These are phyloP conservation scores for Antedon mediterranea DNA, from an alignment of 53 echinoderm and acorn worm species.

Conservation along the genomic window DNA sequence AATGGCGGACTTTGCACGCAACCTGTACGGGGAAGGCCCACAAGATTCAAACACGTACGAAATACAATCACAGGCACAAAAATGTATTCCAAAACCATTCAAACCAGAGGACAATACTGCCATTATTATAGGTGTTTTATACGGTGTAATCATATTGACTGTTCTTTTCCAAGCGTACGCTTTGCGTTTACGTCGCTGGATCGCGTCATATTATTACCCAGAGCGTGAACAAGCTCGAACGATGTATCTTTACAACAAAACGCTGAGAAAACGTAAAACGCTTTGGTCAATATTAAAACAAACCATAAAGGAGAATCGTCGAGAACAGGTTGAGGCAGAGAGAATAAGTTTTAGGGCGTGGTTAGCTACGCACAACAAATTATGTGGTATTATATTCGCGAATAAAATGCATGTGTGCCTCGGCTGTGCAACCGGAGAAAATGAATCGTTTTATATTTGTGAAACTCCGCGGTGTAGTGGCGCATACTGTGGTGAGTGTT, in stretches of 20 bases:
- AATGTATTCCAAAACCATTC: slow-evolving; percentile 48
- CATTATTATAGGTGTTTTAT: slow-evolving; percentile 51
- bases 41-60: slow-evolving; percentile 45
- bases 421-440: slow-evolving; percentile 34
- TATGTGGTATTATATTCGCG: slow-evolving; percentile 51
- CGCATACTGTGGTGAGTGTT: slow-evolving; percentile 31
- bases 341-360: slow-evolving; percentile 56
- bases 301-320: slow-evolving; percentile 41
- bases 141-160: slow-evolving; percentile 47
- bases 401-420: slow-evolving; percentile 36
- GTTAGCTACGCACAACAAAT: slow-evolving; percentile 34
- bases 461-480: slow-evolving; percentile 22
- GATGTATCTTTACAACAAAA: slow-evolving; percentile 55
- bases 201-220: slow-evolving; percentile 78
- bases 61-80: slow-evolving; percentile 40
- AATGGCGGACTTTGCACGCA: slow-evolving; percentile 32
- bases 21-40: slow-evolving; percentile 51
- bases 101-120: slow-evolving; percentile 33
- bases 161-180: slow-evolving; percentile 79
- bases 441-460: not conserved
- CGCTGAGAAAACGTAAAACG: slow-evolving; percentile 46
- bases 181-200: slow-evolving; percentile 44
- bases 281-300: slow-evolving; percentile 43
- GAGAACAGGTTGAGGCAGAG: slow-evolving; percentile 31
- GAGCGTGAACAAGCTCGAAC: slow-evolving; percentile 68